Percentiles rank a stretch among this genome's conserved stretches.
Evolutionary conservation across 2,888 invertebrate species (phyloP).

Genomic region (Heteromyza rotundicornis): DNA sequence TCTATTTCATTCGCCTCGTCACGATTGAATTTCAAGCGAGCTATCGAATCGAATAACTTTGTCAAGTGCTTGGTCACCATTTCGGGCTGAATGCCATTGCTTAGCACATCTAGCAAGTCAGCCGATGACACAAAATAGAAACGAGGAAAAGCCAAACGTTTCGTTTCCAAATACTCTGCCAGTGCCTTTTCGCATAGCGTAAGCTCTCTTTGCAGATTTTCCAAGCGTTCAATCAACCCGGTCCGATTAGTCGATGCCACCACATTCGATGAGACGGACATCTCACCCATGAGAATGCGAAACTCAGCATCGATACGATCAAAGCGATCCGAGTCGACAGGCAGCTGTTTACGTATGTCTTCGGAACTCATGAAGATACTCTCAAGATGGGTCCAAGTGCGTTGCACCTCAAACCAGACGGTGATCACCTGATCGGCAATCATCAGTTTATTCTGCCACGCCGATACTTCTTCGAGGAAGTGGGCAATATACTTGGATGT

Average conservation of each 20-base stretch:
- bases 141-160: slow-evolving; percentile 91
- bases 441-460: slow-evolving; percentile 91
- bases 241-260: slow-evolving; percentile 88
- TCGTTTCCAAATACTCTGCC: slow-evolving; percentile 96
- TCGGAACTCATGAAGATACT: slow-evolving; percentile 98
- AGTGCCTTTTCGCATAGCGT: slow-evolving; percentile 94
- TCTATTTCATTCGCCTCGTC: slow-evolving; percentile 66
- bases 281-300: slow-evolving; percentile 69
- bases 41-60: slow-evolving; percentile 94
- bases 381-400: slow-evolving; percentile 96
- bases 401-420: slow-evolving; percentile 94
- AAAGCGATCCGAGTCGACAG: slow-evolving; percentile 91
- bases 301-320: slow-evolving; percentile 90
- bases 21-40: slow-evolving; percentile 79
- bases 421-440: slow-evolving; percentile 93
- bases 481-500: slow-evolving; percentile 97
- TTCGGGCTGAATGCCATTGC: slow-evolving; percentile 93
- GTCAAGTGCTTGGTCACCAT: slow-evolving; percentile 89
- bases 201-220: slow-evolving; percentile 82
- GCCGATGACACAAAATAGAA: slow-evolving; percentile 98
- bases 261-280: slow-evolving; percentile 71
- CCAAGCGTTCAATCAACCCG: slow-evolving; percentile 80
- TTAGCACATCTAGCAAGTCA: slow-evolving; percentile 91
- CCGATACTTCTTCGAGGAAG: slow-evolving; percentile 91
- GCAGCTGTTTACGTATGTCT: slow-evolving; percentile 92